Evolutionary conservation across 2,888 invertebrate species (phyloP), one percentile per base, ranked within the genome.

Genomic region (Noctua janthe): DNA sequence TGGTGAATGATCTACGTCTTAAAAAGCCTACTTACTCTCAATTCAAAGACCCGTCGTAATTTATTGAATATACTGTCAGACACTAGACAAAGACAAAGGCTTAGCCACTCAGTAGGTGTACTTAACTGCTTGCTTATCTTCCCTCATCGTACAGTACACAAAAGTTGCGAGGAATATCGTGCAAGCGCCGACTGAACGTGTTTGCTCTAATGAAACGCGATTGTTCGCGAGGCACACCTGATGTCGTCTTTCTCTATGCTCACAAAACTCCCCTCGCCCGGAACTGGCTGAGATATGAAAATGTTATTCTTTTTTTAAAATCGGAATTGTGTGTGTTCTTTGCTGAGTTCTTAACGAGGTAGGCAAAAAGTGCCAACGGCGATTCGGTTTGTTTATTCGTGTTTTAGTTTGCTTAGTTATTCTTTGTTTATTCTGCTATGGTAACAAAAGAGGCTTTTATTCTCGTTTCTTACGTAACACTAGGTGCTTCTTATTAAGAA

Each of bases 141-240:
- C 78, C 56, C 67, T 74, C 64, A 74, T 71, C 84, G 51, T 39
- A 56, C 69, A 59, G 67, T 70, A 77, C 76, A 72, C 54, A 75
- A 76, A 81, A 79, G 66, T 76, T 64, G 64, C 72, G 74, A 82
- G 54, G n/a, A 76, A 80, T 66, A 79, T 76, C 47, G 69, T 74
- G 74, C 67, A 75, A 82, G 83, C 78, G 75, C 54, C 79, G 84
- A 78, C 76, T 76, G 78, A 75, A 86, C 89, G 88, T 88, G 89
- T 89, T 86, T 84, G 81, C 83, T 80, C 82, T 92, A 91, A 92
- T 92, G 92, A 91, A 93, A 92, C 88, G 71, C 90, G 86, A 92
- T 93, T 93, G 92, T 91, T 92, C 73, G 83, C 86, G 76, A 76
- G 77, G 87, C 85, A 84, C 93, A 93, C 92, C 92, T 93, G 93